Evolutionary conservation across 2,797 vertebrate genomes (phyloP).

Genomic region (Pseudochirops corinnae): DNA sequence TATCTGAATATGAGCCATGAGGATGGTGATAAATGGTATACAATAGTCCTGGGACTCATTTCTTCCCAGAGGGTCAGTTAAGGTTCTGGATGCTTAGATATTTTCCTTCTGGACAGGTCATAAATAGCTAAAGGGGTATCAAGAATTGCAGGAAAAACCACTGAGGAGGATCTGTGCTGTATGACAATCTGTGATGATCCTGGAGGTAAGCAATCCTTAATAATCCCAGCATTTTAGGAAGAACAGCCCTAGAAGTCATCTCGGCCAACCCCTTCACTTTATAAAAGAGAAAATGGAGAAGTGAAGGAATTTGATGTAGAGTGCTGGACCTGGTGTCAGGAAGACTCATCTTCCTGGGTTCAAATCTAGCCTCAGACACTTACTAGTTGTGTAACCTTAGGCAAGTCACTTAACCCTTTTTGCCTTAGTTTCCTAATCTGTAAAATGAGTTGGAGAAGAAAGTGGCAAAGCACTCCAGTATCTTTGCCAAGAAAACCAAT

Average conservation of each 20-base stretch:
- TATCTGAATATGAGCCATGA: neutral
- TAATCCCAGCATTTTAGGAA: neutral
- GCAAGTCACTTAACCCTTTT: neutral
- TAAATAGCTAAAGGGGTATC: neutral
- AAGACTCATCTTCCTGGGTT: too few relatives aligned
- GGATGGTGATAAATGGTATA: neutral
- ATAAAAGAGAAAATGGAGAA: neutral
- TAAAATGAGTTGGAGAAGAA: too few relatives aligned
- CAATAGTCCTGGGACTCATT: neutral
- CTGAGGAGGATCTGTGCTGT: neutral
- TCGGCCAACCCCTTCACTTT: neutral
- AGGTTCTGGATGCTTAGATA: neutral
- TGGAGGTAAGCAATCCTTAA: neutral
- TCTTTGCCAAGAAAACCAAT: too few relatives aligned
- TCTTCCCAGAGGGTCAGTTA: neutral
- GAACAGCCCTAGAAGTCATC: neutral
- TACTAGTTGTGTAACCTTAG: too few relatives aligned
- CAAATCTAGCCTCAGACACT: too few relatives aligned
- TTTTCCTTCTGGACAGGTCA: neutral
- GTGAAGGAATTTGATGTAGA: neutral
- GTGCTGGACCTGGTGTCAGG: too few relatives aligned
- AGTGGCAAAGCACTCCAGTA: too few relatives aligned
- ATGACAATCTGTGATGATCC: neutral
- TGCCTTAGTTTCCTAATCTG: neutral
- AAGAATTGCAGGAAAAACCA: neutral